Evolutionary conservation across 1,140 invertebrate species (phyloP).

Genomic region (Pseudomyrmex pallidus): DNA sequence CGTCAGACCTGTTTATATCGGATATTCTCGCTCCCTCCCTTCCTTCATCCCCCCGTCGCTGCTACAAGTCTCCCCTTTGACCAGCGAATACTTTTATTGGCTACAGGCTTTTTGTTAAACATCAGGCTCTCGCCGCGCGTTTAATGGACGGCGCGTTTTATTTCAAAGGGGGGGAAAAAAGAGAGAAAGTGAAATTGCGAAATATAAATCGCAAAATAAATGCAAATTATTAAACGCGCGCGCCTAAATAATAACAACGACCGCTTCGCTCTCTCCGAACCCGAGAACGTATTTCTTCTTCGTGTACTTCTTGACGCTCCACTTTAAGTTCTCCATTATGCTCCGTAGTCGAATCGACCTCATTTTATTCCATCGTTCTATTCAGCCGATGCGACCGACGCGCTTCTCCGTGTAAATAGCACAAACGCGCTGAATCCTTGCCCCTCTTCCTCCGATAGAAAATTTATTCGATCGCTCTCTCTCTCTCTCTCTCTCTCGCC

Average conservation of each 20-base stretch:
- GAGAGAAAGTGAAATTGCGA: background rate
- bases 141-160: conserved; percentile 6
- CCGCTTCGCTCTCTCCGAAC: too few relatives aligned
- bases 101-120: background rate
- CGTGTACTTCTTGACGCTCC: conserved; percentile 38
- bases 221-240: background rate
- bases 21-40: background rate
- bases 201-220: conserved; percentile 6
- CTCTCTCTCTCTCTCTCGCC: too few relatives aligned
- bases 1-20: background rate
- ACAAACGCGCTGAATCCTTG: conserved; percentile 24
- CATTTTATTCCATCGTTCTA: conserved; percentile 55
- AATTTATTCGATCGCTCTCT: conserved; percentile 15
- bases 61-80: conserved; percentile 3
- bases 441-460: too few relatives aligned
- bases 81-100: conserved; percentile 2
- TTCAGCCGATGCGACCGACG: conserved; percentile 24
- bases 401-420: conserved; percentile 35
- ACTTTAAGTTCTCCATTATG: conserved; percentile 60
- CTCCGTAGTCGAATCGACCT: conserved; percentile 49
- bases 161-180: background rate
- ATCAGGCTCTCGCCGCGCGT: background rate
- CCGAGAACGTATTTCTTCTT: too few relatives aligned
- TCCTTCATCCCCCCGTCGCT: too few relatives aligned
- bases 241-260: background rate